Evolutionary conservation across 2,113 vertebrate species (phyloP), one percentile per base, ranked within the genome.

Genomic region (Platycercus adscitus): DNA sequence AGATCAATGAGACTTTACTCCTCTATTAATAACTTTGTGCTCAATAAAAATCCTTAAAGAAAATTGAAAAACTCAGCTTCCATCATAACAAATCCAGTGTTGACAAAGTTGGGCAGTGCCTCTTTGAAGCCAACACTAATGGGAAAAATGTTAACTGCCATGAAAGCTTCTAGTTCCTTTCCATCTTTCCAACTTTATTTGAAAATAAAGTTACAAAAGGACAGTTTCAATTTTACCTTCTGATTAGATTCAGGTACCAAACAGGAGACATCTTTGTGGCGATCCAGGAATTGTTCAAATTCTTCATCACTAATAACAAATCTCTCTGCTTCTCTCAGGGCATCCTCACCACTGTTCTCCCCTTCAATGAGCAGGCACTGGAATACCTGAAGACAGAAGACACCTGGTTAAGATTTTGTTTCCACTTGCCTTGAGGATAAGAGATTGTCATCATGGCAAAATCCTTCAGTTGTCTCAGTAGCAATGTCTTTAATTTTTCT

Each of bases 311-410:
- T 98, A 61, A 99, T 98, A 63, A 99, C 39, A 68, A 99, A 99
- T 89, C 68, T 98, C 76, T 98, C 98, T 6, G 99, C 99, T 88
- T 99, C 98, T 61, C 99, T 98, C 86, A 99, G 95, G 7, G 99
- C 99, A 9, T 98, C 55, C 63, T 98, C 98, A 29, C 99, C 99
- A 19, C 91, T 96, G 39, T 99, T 99, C 93, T 99, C 99, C 3
- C 99, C 99, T 11, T 99, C 98, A 0, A 99, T 99, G 24, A 99
- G 52, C 68, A 99, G 97, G 76, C 99, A 99, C 97, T 99, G 99
- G 95, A 99, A 99, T 7, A 99, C 98, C 99, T 99, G 91, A 21
- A 70, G 33, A 77, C 11, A 91, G 55, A 60, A 63, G 41, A 7
- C 7, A 60, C 11, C 11, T 33, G 13, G 17, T 58, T 81, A 84